Evolutionary conservation across 2,113 vertebrate genomes (phyloP), one percentile per base, ranked within the genome.

Genomic region (human): DNA sequence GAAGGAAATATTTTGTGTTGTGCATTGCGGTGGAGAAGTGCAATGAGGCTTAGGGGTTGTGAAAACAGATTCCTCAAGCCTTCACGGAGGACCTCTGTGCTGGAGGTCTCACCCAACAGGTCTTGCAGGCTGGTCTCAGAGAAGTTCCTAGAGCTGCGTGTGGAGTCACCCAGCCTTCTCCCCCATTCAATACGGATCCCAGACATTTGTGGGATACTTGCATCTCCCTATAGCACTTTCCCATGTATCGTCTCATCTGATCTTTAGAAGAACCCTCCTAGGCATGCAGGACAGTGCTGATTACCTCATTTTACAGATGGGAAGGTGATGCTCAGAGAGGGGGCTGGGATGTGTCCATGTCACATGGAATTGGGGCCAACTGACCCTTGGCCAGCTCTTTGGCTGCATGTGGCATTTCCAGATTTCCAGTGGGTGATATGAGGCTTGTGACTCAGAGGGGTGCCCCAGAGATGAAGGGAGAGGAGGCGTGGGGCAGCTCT

Each of bases 161-260:
- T 38, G 20, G 85, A 5, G 35, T n/a, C 6, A 0, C 43, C 38
- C 9, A 0, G 11, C 9, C 20, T 30, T 61, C 0, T 8, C 8
- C 13, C n/a, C 10, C 0, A 48, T 18, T 3, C 14, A 80, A 11
- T 2, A 0, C 10, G 1, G 13, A 30, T 8, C 43, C 50, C 48
- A 32, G 59, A 30, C 0, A 0, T 23, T 1, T 0, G n/a, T 8
- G 27, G 3, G 2, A n/a, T 1, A 12, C 61, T 10, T 0, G 1
- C 2, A 2, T 27, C 11, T 48, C 72, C 5, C 30, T 40, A 20
- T 6, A 43, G 79, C 79, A 23, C 0, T 2, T 35, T 32, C 57
- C 25, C 9, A 1, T 1, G 1, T 12, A 25, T 17, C 12, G 18
- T 59, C 23, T 66, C 17, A 0, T 87, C 83, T 38, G 81, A 4